phyloP scores from a whole-genome alignment of 1,140 invertebrate species.

The Apolygus lucorum region DNA sequence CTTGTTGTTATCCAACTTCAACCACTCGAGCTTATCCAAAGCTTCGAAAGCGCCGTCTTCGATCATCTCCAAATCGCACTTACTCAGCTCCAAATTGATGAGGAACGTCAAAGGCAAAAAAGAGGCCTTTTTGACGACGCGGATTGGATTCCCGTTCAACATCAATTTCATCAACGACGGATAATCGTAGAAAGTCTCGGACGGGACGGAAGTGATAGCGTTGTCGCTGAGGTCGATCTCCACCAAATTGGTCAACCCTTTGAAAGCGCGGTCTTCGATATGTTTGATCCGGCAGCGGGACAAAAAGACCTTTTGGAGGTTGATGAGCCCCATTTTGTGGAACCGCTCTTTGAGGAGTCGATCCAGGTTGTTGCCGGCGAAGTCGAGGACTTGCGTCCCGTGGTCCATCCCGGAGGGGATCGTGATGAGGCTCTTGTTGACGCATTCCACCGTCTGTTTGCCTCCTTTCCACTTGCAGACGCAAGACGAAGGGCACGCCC shows the following conservation, averaged over 20 bases:
- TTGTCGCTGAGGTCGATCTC: slow-evolving; percentile 81
- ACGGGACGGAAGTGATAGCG: slow-evolving; percentile 62
- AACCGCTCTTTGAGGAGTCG: slow-evolving; percentile 66
- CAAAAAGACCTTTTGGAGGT: slow-evolving; percentile 77
- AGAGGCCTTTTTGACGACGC: slow-evolving; percentile 56
- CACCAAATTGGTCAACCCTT: slow-evolving; percentile 75
- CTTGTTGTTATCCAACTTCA: slow-evolving; percentile 72
- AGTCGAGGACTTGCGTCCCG: slow-evolving; percentile 81
- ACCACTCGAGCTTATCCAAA: slow-evolving; percentile 69
- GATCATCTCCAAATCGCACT: slow-evolving; percentile 64
- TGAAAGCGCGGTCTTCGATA: slow-evolving; percentile 68
- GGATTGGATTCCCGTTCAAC: slow-evolving; percentile 71
- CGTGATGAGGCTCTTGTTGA: slow-evolving; percentile 58
- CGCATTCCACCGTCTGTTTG: slow-evolving; percentile 81
- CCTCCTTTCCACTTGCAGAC: slow-evolving; percentile 86
- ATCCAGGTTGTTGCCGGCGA: slow-evolving; percentile 70
- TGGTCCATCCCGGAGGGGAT: slow-evolving; percentile 73
- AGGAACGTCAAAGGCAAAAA: slow-evolving; percentile 65
- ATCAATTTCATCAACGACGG: slow-evolving; percentile 70
- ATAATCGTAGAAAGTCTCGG: slow-evolving; percentile 63
- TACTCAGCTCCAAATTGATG: slow-evolving; percentile 69
- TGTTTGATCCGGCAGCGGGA: slow-evolving; percentile 62
- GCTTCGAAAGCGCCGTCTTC: slow-evolving; percentile 74
- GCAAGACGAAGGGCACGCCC: slow-evolving; percentile 63
- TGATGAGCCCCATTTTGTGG: slow-evolving; percentile 63